Conservation (phyloP, 2,113 vertebrate species). For the Pelecanus crispus region DNA sequence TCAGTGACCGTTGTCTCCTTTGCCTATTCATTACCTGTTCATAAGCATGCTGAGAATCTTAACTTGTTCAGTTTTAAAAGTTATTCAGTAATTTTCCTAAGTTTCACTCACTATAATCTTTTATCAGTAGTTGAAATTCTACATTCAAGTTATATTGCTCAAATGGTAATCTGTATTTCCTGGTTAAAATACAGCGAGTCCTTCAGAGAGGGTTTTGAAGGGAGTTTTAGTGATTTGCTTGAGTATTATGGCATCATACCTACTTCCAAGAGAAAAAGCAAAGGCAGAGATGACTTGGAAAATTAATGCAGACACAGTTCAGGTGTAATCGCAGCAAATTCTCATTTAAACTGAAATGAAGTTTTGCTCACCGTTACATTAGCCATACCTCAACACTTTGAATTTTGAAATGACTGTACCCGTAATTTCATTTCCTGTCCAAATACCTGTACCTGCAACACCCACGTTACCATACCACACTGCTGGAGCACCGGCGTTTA, state of each 20-base stretch:
- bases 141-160: background rate
- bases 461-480: accelerated
- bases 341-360: background rate
- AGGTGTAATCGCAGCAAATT: background rate
- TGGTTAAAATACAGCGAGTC: background rate
- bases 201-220: background rate
- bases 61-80: background rate
- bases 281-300: background rate
- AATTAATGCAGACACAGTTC: background rate
- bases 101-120: background rate
- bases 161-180: background rate
- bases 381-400: background rate
- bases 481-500: background rate
- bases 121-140: background rate
- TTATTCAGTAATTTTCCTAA: background rate
- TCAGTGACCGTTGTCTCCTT: background rate
- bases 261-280: background rate
- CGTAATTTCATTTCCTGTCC: background rate
- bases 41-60: background rate
- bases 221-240: background rate
- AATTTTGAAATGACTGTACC: background rate
- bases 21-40: background rate
- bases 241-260: background rate
- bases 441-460: background rate
- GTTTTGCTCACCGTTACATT: background rate